phyloP scores from a whole-genome alignment of 2,797 vertebrate genomes.

The Neosalanx taihuensis region DNA sequence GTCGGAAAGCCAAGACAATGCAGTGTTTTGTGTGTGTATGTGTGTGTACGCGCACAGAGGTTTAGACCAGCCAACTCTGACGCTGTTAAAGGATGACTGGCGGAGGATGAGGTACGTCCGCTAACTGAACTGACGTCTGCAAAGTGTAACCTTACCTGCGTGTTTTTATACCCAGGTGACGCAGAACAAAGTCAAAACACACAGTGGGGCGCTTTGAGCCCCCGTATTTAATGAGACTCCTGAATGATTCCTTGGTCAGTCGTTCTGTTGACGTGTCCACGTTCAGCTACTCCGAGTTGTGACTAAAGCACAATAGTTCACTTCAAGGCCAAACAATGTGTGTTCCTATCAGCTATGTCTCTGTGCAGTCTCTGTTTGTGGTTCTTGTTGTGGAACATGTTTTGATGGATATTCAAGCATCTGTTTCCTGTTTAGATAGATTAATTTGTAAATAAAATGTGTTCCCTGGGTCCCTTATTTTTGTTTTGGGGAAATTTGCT shows the following conservation, averaged over 20 bases:
- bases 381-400: no score
- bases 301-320: not conserved
- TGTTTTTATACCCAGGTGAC: constrained; percentile 2
- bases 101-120: constrained; percentile 1
- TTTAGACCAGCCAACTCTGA: constrained; percentile 19
- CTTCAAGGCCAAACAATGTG: not conserved
- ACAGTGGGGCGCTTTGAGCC: not conserved
- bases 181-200: not conserved
- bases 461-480: no score
- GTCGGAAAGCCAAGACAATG: constrained; percentile 26
- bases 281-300: not conserved
- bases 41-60: constrained; percentile 13
- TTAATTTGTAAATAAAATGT: no score
- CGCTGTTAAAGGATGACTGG: not conserved
- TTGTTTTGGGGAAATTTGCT: no score
- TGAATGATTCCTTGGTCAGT: not conserved
- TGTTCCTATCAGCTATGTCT: not conserved
- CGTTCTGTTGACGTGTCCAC: constrained; percentile 9
- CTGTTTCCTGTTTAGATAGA: no score
- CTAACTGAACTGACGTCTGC: not conserved
- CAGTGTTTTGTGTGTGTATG: constrained; percentile 26
- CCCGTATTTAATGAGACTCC: not conserved
- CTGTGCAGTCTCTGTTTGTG: not conserved
- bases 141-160: not conserved
- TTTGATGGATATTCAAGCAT: no score